Evolutionary conservation across 2,113 vertebrate species (phyloP).

Genomic region (Rhinopomastus cyanomelas): DNA sequence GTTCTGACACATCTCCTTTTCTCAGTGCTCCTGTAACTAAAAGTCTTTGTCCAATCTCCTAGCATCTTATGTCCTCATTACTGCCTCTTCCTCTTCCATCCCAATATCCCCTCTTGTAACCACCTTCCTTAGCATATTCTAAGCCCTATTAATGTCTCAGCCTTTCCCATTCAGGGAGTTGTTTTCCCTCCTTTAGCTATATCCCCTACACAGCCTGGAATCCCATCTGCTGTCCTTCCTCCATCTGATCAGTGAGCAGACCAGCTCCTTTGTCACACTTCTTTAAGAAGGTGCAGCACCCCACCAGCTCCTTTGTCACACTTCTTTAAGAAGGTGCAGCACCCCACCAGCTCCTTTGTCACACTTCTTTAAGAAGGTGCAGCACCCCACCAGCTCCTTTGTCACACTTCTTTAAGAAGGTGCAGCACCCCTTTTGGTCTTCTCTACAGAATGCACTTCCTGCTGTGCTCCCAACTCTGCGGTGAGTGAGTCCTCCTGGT

Average conservation of each 20-base stretch:
- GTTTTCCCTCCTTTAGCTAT: not conserved
- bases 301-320: too few relatives aligned
- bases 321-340: too few relatives aligned
- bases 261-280: too few relatives aligned
- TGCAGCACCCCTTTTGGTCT: not conserved
- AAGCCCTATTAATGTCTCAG: not conserved
- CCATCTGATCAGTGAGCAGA: accelerated
- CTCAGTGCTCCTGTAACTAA: not conserved
- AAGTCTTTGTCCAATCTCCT: not conserved
- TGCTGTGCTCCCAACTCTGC: not conserved
- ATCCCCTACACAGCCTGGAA: not conserved
- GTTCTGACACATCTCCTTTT: not conserved
- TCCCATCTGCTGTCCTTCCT: not conserved
- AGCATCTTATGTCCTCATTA: not conserved
- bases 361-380: too few relatives aligned
- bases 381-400: too few relatives aligned
- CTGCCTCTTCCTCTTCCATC: not conserved
- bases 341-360: too few relatives aligned
- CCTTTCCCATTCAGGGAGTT: not conserved
- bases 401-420: not conserved
- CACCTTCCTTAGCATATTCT: not conserved
- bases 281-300: too few relatives aligned
- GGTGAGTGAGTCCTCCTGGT: not conserved
- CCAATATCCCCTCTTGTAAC: not conserved
- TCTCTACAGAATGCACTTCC: not conserved